Base-by-base conservation (phyloP, 2,113 vertebrate genomes). In the Mus spicilegus region DNA sequence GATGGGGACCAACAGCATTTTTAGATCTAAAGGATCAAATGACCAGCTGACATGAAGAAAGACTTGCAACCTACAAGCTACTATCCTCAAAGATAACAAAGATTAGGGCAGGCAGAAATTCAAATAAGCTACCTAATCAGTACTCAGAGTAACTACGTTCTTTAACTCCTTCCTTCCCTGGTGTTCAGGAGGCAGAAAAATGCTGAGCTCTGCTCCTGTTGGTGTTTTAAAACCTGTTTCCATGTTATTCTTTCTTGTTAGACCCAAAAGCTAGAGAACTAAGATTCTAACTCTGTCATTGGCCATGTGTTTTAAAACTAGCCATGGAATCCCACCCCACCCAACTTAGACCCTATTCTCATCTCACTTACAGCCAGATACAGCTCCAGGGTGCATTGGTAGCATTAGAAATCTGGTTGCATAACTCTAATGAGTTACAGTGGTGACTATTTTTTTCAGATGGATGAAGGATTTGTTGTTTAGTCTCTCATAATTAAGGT, bases 221-320 rank as follows among this genome's bases (percentile, higher is more conserved):
- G 54, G 9, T 91, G 42, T 70, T 95, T 86, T 77, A 39, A 72
- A 93, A 93, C 81, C 67, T 86, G 24, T 49, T 77, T 89, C 39
- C 46, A 36, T 89, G n/a, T 3, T 72, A 28, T 75, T 86, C 51
- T 76, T 69, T 82, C 26, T 95, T 33, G 30, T 81, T 69, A 93
- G 39, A 39, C 36, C 69, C 22, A 93, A 26, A 2, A 86, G 70
- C 33, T 42, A 30, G 19, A 91, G 19, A 10, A 93, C 46, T 75
- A 70, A 78, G 36, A 80, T 92, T 54, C 63, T 89, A 93, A 90
- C 14, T n/a, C 19, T 36, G n/a, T 54, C 33, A 36, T n/a, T 81
- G 51, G 42, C 30, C 56, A 4, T 76, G 20, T 28, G 36, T 76
- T 85, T 94, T 67, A 81, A 49, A 30, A 42, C 51, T 58, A 54